A percentile compares a stretch with the other conserved stretches of the same genome.
Conservation (phyloP, 2,113 vertebrate species). For the Apaloderma vittatum region DNA sequence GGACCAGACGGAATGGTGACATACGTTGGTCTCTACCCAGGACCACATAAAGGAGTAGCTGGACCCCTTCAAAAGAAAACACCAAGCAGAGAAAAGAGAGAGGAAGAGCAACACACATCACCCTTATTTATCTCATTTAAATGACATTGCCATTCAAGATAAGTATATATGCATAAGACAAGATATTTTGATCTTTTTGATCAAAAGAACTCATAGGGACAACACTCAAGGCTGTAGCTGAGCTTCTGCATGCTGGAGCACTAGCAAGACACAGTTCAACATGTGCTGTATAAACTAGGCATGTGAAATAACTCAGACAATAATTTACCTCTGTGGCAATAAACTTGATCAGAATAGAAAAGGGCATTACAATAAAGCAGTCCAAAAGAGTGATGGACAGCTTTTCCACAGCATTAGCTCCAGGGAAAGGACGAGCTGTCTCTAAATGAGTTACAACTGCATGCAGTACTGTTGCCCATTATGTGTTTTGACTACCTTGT, state of each 20-base stretch:
- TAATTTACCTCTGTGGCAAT: conserved; percentile 2
- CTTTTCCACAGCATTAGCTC: not conserved
- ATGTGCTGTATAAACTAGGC: not conserved
- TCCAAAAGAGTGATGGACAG: not conserved
- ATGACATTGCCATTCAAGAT: not conserved
- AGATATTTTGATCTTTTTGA: not conserved
- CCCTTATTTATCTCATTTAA: not conserved
- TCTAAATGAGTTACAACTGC: not conserved
- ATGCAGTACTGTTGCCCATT: not conserved
- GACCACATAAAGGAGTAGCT: not conserved
- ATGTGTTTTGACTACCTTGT: conserved; percentile 1
- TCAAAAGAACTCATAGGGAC: not conserved
- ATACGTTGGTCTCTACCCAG: not conserved
- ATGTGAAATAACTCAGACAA: not conserved
- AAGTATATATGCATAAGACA: fast-evolving
- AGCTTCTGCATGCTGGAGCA: not conserved
- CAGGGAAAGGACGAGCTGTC: not conserved
- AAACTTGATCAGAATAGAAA: conserved; percentile 37
- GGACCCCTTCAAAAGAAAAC: not conserved
- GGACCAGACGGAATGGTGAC: not conserved
- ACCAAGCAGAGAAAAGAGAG: not conserved
- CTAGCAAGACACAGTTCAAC: not conserved
- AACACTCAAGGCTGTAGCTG: not conserved
- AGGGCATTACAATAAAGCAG: not conserved
- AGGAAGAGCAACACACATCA: not conserved